Evolutionary conservation across 2,888 invertebrate species (phyloP), one percentile per base, ranked within the genome.

Genomic region (Leucoma salicis): DNA sequence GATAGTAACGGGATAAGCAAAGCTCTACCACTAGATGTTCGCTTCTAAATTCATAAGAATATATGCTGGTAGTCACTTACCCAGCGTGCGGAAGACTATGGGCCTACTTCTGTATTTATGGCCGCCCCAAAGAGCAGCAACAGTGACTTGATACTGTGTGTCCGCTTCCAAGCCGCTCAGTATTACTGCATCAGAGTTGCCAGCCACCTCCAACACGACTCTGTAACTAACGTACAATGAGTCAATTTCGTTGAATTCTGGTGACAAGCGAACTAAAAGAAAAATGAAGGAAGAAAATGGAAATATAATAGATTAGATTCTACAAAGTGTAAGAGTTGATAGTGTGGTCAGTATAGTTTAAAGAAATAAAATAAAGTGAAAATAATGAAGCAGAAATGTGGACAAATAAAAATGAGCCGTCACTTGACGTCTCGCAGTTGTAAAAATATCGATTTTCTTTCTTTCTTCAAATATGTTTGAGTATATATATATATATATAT

Each of bases 141-240:
- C 96, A 2, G 95, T 94, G 49, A 97, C 92, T 66, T 96, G 96
- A 79, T 97, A 97, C 85, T 96, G 96, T 14, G 96, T 96, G 80
- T 96, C 95, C 14, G 97, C 95, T 74, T 94, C 92, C 53, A 96
- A 90, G 33, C 95, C 94, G 74, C 93, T 95, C 74, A 96, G 86
- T 56, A 95, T 95, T 63, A 96, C 95, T 53, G 95, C 95, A 79
- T 95, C 96, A 51, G 95, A 95, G 89, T 95, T 96, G 62, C 96
- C 96, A 65, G 96, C 96, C 80, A 96, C 96, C 82, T 95, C 94
- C 91, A 95, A 92, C 90, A 96, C 96, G 92, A 96, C 95, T 93
- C 96, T 96, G 95, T 95, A 96, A 96, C 96, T 96, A 95, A 94
- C 91, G 86, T 74, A 65, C 74, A 67, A 87, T 91, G 89, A 91